A percentile compares a stretch with the other conserved stretches of the same genome.
These are phyloP conservation scores for Ophioderma brevispina DNA, from an alignment of 35 echinoderm and acorn worm species.

Conservation along the genomic window DNA sequence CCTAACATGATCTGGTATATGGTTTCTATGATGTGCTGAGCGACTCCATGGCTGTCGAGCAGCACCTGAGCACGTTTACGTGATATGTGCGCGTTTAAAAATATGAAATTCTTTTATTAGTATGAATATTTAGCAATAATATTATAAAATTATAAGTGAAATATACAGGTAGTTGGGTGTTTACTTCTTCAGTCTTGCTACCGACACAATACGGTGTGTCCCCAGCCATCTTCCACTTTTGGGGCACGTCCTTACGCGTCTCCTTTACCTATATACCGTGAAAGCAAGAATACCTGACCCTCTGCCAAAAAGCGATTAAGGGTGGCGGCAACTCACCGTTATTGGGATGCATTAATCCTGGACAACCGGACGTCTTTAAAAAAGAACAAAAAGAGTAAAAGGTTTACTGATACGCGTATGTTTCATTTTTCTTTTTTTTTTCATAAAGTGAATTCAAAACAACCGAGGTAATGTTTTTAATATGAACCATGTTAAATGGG, in stretches of 20 bases:
- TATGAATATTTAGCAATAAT: background rate
- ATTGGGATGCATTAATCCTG: background rate
- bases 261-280: background rate
- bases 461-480: no score
- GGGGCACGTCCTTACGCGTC: background rate
- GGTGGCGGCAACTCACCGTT: background rate
- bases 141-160: background rate
- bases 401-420: no score
- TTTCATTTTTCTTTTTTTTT: no score
- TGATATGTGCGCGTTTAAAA: no score
- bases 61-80: no score
- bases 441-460: no score
- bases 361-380: no score
- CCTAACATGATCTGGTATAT: no score
- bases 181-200: background rate
- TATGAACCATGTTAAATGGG: no score
- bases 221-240: background rate
- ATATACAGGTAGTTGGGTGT: background rate
- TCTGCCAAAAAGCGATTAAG: background rate
- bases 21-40: no score
- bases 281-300: background rate
- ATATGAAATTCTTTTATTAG: background rate
- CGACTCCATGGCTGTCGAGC: no score
- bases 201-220: background rate
- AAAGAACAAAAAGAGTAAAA: no score